Conservation (phyloP, 2,113 vertebrate genomes). For the Ciconia stormi region DNA sequence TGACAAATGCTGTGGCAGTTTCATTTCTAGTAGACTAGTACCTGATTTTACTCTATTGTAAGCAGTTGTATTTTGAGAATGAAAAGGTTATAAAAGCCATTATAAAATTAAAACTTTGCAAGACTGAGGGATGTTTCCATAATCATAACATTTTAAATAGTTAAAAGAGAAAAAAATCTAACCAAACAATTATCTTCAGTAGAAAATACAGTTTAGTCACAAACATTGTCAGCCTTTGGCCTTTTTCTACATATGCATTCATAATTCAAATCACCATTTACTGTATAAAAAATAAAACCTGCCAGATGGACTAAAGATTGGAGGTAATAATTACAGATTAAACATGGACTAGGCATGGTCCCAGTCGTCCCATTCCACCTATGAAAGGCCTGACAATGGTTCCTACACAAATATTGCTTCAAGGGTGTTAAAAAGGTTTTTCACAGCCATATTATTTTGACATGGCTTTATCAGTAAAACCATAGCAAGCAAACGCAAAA, state of each 20-base stretch:
- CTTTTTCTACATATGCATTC: background rate
- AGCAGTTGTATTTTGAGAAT: background rate
- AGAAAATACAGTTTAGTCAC: background rate
- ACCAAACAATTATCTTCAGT: background rate
- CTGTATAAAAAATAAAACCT: background rate
- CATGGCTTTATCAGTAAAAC: background rate
- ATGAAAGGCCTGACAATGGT: background rate
- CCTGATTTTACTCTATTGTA: background rate
- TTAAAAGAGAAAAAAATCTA: background rate
- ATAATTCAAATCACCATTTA: background rate
- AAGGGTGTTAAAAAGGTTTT: background rate
- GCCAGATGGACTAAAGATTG: constrained; percentile 28
- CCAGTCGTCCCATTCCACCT: background rate
- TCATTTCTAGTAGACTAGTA: background rate
- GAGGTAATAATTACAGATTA: constrained; percentile 38
- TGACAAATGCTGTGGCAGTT: background rate
- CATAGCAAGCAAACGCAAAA: background rate
- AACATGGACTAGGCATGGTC: background rate
- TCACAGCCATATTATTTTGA: background rate
- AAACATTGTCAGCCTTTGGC: background rate
- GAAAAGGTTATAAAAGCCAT: background rate
- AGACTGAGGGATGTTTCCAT: background rate
- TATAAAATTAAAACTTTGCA: background rate
- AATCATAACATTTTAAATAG: background rate
- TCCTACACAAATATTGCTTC: background rate